phyloP scores from a whole-genome alignment of 2,797 vertebrate species.

The Sebastes taczanowskii region DNA sequence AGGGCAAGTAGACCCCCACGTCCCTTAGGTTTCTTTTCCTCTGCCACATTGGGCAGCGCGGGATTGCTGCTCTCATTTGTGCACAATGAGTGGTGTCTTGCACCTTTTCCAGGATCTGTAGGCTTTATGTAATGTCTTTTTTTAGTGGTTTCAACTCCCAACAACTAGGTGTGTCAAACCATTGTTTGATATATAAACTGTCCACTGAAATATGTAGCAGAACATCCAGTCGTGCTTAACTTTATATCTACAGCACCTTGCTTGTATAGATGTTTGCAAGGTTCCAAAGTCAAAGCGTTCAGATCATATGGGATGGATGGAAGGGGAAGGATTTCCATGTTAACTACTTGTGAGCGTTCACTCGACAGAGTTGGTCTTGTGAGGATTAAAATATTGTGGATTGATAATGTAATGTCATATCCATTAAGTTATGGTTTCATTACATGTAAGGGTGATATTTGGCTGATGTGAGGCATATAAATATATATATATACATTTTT shows the following conservation, averaged over 20 bases:
- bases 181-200: no score
- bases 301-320: not conserved
- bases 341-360: not conserved
- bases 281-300: no score
- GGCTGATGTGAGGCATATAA: not conserved
- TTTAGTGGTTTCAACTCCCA: conserved; percentile 6
- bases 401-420: not conserved
- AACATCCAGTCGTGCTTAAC: not conserved
- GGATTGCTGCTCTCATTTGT: conserved; percentile 30
- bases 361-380: not conserved
- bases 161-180: not conserved
- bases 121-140: conserved; percentile 1
- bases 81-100: conserved; percentile 14
- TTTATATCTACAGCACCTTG: not conserved
- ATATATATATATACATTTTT: no score
- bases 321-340: not conserved
- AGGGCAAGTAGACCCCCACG: conserved; percentile 9
- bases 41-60: conserved; percentile 23
- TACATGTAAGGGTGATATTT: no score
- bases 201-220: no score
- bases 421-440: not conserved
- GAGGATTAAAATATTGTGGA: not conserved
- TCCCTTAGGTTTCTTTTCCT: conserved; percentile 18
- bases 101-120: conserved; percentile 25
- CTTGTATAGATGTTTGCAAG: not conserved